phyloP scores from a whole-genome alignment of 2,797 vertebrate species.

The Sparidentex hasta region DNA sequence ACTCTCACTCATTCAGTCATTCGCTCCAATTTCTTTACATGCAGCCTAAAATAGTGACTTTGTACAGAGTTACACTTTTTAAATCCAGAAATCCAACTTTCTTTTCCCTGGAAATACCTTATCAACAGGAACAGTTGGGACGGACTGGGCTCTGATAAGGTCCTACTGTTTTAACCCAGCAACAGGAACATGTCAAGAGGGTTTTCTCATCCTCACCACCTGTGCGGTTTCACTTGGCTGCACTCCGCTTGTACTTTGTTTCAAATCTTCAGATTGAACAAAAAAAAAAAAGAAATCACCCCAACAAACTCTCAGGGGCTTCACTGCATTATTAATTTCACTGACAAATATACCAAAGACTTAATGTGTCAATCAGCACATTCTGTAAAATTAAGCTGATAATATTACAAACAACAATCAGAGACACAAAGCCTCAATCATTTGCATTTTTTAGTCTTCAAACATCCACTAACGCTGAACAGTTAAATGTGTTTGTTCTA shows the following conservation, averaged over 20 bases:
- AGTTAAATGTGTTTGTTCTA: not conserved
- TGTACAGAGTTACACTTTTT: constrained; percentile 6
- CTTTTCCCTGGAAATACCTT: not conserved
- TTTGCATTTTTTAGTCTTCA: not conserved
- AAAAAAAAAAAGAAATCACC: not conserved
- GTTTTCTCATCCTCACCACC: constrained; percentile 3
- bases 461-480: not conserved
- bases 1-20: not conserved
- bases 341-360: not conserved
- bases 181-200: constrained; percentile 5
- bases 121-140: not conserved
- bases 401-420: not conserved
- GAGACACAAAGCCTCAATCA: not conserved
- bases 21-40: constrained; percentile 9
- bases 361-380: not conserved
- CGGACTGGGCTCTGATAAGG: constrained; percentile 7
- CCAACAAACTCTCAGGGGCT: not conserved
- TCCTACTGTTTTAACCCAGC: constrained; percentile 2
- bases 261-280: not conserved
- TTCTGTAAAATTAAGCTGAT: not conserved
- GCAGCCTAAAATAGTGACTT: not conserved
- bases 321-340: not conserved
- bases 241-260: constrained; percentile 7
- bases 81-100: not conserved
- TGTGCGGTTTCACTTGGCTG: not conserved